Evolutionary conservation across 2,888 invertebrate species (phyloP).

Genomic region (Phania funesta): DNA sequence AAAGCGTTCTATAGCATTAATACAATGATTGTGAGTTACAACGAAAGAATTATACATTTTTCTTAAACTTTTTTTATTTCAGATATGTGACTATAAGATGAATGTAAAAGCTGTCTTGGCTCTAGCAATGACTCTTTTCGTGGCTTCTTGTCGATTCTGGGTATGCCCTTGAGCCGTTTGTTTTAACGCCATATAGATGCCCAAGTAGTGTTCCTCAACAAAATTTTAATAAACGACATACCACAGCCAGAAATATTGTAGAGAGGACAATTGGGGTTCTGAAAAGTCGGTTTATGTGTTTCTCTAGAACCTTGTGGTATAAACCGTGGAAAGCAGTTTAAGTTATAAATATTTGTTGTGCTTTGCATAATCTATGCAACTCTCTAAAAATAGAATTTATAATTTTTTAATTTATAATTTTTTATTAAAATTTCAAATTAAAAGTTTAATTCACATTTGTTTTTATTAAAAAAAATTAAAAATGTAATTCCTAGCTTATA

Average conservation of each 20-base stretch:
- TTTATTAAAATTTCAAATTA: too few relatives aligned
- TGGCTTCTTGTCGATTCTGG: constrained; percentile 41
- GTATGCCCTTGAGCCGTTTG: constrained; percentile 39
- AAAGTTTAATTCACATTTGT: too few relatives aligned
- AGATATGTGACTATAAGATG: constrained; percentile 37
- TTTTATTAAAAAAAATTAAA: too few relatives aligned
- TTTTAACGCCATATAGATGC: constrained; percentile 44
- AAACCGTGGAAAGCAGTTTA: constrained; percentile 14
- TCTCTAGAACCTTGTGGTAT: constrained; percentile 13
- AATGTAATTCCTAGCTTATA: too few relatives aligned
- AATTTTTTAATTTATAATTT: background rate
- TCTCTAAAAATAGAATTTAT: background rate
- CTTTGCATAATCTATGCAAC: constrained; percentile 37
- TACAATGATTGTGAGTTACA: constrained; percentile 6
- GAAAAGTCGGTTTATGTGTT: constrained; percentile 44
- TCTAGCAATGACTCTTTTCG: constrained; percentile 26
- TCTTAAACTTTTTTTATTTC: constrained; percentile 2
- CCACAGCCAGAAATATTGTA: constrained; percentile 33
- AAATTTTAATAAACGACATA: constrained; percentile 35
- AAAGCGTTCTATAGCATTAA: constrained; percentile 13
- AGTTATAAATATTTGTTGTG: constrained; percentile 34
- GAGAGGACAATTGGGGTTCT: constrained; percentile 44
- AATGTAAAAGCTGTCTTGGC: constrained; percentile 17
- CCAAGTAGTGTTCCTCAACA: background rate
- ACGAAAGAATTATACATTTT: background rate